Evolutionary conservation across 2,113 vertebrate species (phyloP).

Genomic region (Nothoprocta pentlandii): DNA sequence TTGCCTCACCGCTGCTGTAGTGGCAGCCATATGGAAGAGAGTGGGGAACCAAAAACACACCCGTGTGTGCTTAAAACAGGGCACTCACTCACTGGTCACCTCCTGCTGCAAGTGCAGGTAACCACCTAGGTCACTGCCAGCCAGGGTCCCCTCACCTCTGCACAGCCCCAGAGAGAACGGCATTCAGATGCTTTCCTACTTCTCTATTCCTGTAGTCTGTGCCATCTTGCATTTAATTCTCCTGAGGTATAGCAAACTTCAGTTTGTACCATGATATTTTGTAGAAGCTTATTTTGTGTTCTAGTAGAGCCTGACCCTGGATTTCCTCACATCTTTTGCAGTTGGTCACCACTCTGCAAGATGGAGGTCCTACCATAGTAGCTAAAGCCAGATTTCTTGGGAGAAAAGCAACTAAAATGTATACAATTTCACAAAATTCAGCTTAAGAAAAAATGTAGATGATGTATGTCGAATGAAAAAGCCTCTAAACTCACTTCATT

Average conservation of each 20-base stretch:
- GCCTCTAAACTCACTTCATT: neutral
- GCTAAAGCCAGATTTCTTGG: neutral
- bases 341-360: neutral
- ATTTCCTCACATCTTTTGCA: neutral
- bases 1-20: neutral
- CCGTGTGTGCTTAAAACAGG: neutral
- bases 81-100: neutral
- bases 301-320: neutral
- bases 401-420: neutral
- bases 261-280: neutral
- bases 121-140: no score
- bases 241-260: neutral
- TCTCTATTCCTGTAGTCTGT: fast-evolving
- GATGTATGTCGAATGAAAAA: neutral
- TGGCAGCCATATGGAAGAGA: neutral
- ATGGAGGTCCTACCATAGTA: neutral
- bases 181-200: neutral
- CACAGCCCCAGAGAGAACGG: fast-evolving
- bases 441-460: neutral
- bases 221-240: neutral
- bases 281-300: neutral
- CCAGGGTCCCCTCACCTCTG: neutral
- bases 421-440: neutral
- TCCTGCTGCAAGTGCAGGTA: neutral
- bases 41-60: neutral